Conservation (phyloP, 2,797 vertebrate species). For the Phrynocephalus forsythii region DNA sequence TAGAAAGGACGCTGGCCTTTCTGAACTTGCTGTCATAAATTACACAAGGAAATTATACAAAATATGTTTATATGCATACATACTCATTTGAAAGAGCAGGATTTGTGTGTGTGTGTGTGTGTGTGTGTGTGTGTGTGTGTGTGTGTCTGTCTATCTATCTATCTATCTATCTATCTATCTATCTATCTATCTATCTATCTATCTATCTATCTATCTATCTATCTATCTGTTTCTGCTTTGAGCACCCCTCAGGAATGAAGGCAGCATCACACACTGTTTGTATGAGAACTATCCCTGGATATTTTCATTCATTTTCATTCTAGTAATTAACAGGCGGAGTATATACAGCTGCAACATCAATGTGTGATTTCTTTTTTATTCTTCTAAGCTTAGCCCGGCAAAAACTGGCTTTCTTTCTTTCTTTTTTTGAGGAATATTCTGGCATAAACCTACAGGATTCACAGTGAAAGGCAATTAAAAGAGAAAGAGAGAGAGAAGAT, state of each 20-base stretch:
- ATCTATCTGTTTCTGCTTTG: too few species aligned
- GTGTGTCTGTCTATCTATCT: too few species aligned
- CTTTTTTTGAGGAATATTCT: not conserved
- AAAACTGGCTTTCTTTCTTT: not conserved
- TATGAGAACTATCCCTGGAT: not conserved
- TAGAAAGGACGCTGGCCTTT: too few species aligned
- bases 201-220: too few species aligned
- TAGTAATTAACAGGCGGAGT: not conserved
- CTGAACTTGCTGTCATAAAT: too few species aligned
- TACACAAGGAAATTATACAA: too few species aligned
- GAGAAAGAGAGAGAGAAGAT: accelerated
- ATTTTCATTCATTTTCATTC: not conserved
- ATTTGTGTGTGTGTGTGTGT: too few species aligned
- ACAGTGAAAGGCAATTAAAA: not conserved
- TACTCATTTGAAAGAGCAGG: too few species aligned
- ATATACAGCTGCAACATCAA: not conserved
- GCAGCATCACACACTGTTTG: not conserved
- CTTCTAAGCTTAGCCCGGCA: not conserved
- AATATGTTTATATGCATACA: too few species aligned
- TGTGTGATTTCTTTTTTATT: not conserved
- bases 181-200: too few species aligned
- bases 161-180: too few species aligned
- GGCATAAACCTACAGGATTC: not conserved
- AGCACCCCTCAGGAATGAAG: not conserved
- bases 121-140: too few species aligned